phyloP scores from a whole-genome alignment of 2,113 vertebrate genomes.

The Corapipo altera region DNA sequence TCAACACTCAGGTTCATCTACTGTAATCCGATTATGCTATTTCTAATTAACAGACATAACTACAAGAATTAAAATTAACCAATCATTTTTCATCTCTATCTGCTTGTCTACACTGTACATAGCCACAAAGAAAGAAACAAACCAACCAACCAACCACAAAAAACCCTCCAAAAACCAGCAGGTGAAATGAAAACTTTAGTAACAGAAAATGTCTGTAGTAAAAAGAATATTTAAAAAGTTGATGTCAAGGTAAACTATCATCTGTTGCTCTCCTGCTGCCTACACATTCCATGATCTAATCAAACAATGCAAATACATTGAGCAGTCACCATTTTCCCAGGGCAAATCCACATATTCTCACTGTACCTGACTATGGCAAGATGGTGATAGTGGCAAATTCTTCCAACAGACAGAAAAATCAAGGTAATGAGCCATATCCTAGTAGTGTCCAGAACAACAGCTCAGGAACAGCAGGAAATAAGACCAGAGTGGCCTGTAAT shows the following conservation, averaged over 20 bases:
- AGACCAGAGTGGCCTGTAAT: neutral
- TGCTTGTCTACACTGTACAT: neutral
- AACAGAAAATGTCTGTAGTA: neutral
- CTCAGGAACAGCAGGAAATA: rapidly evolving
- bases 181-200: neutral
- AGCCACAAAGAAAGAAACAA: neutral
- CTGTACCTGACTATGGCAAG: neutral
- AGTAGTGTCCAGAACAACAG: rapidly evolving
- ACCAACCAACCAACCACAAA: neutral
- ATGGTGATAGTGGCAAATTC: neutral
- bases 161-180: neutral
- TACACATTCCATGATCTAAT: neutral
- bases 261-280: neutral
- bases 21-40: neutral
- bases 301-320: neutral
- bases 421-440: rapidly evolving
- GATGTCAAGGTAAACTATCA: neutral
- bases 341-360: neutral
- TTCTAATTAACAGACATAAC: neutral
- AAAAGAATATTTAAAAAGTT: neutral
- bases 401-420: neutral
- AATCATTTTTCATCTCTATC: neutral
- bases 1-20: neutral
- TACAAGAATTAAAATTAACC: neutral
- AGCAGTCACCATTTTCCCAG: neutral